Base-by-base conservation (phyloP, 2,888 invertebrate species). In the Amblyjoppa fuscipennis region DNA sequence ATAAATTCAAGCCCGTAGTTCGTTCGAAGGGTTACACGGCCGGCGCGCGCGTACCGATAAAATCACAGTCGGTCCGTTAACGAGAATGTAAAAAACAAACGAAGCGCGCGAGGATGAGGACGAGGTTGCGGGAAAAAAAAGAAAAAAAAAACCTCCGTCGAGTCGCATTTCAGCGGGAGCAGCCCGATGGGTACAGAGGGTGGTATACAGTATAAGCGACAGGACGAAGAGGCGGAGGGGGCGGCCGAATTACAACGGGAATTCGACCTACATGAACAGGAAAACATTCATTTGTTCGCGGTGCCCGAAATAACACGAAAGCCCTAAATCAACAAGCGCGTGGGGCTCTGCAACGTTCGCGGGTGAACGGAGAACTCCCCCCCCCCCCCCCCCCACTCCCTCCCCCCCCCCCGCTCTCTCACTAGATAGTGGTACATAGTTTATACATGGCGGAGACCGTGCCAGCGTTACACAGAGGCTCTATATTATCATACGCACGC, bases 281-380 rank as follows among this genome's bases (percentile, higher is more conserved):
- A 91, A 91, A 91, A 90, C 91, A 90, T 91, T 89, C 90, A 90
- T 91, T 91, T 90, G 90, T 91, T 89, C 90, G 87, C 89, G 84
- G 82, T 78, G 79, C 87, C 88, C 87, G 83, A 87, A 89, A 89
- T 89, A 88, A 89, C 88, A 87, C 86, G 84, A 81, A 84, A 84
- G 83, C 87, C 86, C 86, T 88, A 88, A 88, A 88, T 87, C 87
- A 89, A 89, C 84, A 84, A 84, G 79, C 82, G 78, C 59, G 61
- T 16, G 78, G 53, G 31, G 78, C 81, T 61, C 71, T 83, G 66
- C 85, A 84, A 77, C 74, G 75, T 70, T 66, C 56, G 82, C 56
- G 70, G 79, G 77, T 66, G 64, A 83, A 71, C 70, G 16, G 31
- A 41, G 34, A 74, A 80, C 70, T 75, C 41, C 66, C 81, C 34